Evolutionary conservation across 64 coral and sea anemone genomes (phyloP).

Genomic region (Montipora capricornis): DNA sequence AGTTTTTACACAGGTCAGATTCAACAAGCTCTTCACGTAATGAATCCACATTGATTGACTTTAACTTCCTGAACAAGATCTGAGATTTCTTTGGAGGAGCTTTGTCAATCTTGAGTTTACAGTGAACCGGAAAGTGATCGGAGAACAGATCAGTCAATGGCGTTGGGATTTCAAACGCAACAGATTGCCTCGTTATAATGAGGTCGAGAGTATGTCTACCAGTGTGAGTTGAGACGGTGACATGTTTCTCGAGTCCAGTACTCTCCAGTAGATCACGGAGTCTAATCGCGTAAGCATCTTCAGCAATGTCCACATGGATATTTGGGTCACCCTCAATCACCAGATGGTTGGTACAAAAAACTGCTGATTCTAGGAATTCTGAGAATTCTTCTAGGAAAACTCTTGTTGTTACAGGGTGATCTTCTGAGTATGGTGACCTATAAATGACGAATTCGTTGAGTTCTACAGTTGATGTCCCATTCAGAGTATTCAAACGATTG

Average conservation of each 20-base stretch:
- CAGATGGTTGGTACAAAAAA: too few relatives aligned
- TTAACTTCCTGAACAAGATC: not conserved
- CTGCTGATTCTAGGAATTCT: too few relatives aligned
- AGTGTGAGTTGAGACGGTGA: conserved; percentile 14
- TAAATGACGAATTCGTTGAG: too few relatives aligned
- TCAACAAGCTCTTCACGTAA: not conserved
- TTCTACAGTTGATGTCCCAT: too few relatives aligned
- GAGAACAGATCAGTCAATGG: conserved; percentile 27
- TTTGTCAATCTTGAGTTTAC: not conserved
- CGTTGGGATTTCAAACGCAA: not conserved
- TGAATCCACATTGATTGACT: not conserved
- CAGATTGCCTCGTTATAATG: not conserved
- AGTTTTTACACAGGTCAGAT: conserved; percentile 11
- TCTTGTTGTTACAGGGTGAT: too few relatives aligned
- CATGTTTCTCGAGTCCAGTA: conserved; percentile 28
- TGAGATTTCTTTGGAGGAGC: not conserved
- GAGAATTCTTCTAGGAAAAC: too few relatives aligned
- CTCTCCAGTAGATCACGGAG: conserved; percentile 11
- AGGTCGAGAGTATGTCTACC: conserved; percentile 22
- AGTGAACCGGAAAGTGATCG: conserved; percentile 13
- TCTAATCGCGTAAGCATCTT: too few relatives aligned
- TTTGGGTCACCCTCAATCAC: too few relatives aligned
- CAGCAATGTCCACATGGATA: too few relatives aligned
- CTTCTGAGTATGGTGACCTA: too few relatives aligned
- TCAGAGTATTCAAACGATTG: too few relatives aligned